Base-by-base conservation (phyloP, 1,140 invertebrate species). In the Tyrophagus putrescentiae region DNA sequence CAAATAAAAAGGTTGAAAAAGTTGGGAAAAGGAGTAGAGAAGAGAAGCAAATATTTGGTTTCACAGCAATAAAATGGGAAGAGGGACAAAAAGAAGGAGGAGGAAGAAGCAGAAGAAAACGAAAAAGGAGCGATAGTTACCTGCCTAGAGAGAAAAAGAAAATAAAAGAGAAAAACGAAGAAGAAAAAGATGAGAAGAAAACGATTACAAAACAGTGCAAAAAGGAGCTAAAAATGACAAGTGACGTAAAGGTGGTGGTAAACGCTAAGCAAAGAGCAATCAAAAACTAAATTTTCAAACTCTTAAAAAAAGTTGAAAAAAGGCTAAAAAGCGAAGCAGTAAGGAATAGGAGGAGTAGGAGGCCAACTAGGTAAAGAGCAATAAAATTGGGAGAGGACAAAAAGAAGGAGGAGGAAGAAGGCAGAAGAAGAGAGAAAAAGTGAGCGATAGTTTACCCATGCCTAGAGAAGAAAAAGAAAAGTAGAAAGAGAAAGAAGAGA, bases 11-110 rank as follows among this genome's bases (percentile, higher is more conserved):
- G 44, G n/a, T 5, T n/a, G n/a, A 48, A 48, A 6, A 23, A n/a
- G 5, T 48, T 6, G 13, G 45, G 32, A 50, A 50, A 50, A 50
- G 32, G 16, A 50, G n/a, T 48, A 48, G n/a, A n/a, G n/a, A n/a
- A n/a, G n/a, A n/a, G n/a, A n/a, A n/a, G n/a, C n/a, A n/a, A n/a
- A n/a, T n/a, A n/a, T n/a, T n/a, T n/a, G n/a, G n/a, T n/a, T n/a
- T n/a, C n/a, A n/a, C n/a, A n/a, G n/a, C n/a, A n/a, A n/a, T n/a
- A n/a, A n/a, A n/a, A n/a, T n/a, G n/a, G n/a, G n/a, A n/a, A n/a
- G n/a, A n/a, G n/a, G n/a, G n/a, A n/a, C n/a, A n/a, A n/a, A n/a
- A n/a, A n/a, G n/a, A n/a, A n/a, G n/a, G n/a, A n/a, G n/a, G n/a
- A n/a, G n/a, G n/a, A n/a, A n/a, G n/a, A n/a, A n/a, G n/a, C n/a